Evolutionary conservation across 2,888 invertebrate species (phyloP), one percentile per base, ranked within the genome.

Genomic region (Mythimna ferrago): DNA sequence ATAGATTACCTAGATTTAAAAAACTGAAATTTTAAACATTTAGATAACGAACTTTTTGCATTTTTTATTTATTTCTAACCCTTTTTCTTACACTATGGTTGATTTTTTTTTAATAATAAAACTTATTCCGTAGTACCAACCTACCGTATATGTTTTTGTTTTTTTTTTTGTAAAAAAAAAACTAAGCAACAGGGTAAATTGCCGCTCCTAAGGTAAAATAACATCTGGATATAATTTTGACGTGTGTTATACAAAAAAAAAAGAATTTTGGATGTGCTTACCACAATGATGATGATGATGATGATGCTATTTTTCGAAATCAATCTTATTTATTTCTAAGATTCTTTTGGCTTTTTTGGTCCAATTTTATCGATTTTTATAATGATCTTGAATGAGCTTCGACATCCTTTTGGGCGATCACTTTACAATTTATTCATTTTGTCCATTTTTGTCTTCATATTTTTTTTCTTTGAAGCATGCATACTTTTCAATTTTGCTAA

Each of bases 201-300:
- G 76, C 88, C 88, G 87, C 83, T 83, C 85, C 80, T 76, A 67
- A 9, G 79, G 73, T 82, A 57, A 71, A 62, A 62, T 54, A 53
- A 81, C 75, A 73, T 80, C 84, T 76, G 84, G 74, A 82, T 72
- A 83, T 86, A 78, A 86, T 84, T 87, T 86, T 77, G 73, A 87
- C 58, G 67, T 32, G 60, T 66, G 74, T 69, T 86, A 76, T 79
- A 84, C 64, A 77, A 73, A 73, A 76, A 89, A 67, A 84, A 81
- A 81, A 82, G 87, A 89, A 83, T 92, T 93, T 94, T 94, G 89
- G 93, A 94, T 89, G 83, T 89, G 94, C 93, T 93, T 93, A 91
- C 89, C 82, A 86, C 73, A 26, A 26, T 26, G 56, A 89, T 80
- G 73, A 87, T 69, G 48, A 92, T 94, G 94, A 86, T 72, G 57